These are phyloP conservation scores for Heliothis virescens DNA, from an alignment of 1,140 invertebrate genomes.

Conservation along the genomic window DNA sequence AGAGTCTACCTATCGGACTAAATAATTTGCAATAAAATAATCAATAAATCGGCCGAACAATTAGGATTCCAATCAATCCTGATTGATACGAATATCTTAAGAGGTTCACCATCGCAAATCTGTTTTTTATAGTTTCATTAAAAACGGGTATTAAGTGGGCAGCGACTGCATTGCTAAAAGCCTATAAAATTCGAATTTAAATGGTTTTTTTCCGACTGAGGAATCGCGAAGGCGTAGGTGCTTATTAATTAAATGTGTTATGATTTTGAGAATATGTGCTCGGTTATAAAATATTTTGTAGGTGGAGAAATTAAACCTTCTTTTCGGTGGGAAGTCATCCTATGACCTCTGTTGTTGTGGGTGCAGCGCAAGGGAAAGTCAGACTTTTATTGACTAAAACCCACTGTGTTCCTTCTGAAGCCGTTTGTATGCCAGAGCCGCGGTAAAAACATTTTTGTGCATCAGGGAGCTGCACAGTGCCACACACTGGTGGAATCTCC, in stretches of 20 bases:
- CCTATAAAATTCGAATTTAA: slow-evolving; percentile 54
- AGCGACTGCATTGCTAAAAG: slow-evolving; percentile 58
- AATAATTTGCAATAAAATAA: not conserved
- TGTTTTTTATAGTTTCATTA: slow-evolving; percentile 63
- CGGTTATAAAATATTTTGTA: no score
- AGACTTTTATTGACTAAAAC: no score
- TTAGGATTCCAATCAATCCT: slow-evolving; percentile 18
- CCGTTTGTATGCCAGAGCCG: no score
- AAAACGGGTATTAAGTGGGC: slow-evolving; percentile 56
- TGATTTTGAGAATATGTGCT: no score
- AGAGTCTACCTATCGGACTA: not conserved
- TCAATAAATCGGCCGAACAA: not conserved
- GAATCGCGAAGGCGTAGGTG: slow-evolving; percentile 9
- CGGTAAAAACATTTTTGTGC: no score
- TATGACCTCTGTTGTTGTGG: no score
- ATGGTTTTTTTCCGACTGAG: slow-evolving; percentile 12
- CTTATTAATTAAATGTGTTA: not conserved
- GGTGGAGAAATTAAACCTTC: no score
- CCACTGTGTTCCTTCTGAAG: no score
- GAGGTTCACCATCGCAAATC: slow-evolving; percentile 49
- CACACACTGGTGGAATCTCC: no score
- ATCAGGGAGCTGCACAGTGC: no score
- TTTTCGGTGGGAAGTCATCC: no score
- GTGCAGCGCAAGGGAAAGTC: no score
- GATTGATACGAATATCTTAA: slow-evolving; percentile 45